Evolutionary conservation across 2,888 invertebrate genomes (phyloP).

Genomic region (Iselma pallidipennis): DNA sequence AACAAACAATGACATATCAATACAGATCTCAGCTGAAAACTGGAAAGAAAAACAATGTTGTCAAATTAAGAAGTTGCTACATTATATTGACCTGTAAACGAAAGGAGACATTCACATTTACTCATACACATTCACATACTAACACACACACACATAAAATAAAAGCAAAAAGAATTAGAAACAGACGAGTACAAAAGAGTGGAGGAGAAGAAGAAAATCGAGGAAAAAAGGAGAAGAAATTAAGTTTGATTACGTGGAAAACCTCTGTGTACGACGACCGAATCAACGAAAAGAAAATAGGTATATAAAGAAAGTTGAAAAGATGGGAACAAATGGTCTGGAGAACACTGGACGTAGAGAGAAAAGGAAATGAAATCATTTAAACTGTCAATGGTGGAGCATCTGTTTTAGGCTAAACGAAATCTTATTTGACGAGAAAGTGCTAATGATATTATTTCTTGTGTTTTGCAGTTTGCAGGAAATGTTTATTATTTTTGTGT

Average conservation of each 20-base stretch:
- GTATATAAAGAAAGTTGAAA: slow-evolving; percentile 32
- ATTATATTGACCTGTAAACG: not conserved
- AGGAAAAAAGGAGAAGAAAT: slow-evolving; percentile 28
- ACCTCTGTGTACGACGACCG: slow-evolving; percentile 27
- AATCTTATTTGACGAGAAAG: not conserved
- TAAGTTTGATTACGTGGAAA: slow-evolving; percentile 44
- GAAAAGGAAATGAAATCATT: slow-evolving; percentile 38
- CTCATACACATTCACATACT: not conserved
- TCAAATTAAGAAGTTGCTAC: not conserved
- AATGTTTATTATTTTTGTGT: not conserved
- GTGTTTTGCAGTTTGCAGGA: not conserved
- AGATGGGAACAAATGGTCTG: slow-evolving; percentile 37
- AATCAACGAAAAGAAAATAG: slow-evolving; percentile 32
- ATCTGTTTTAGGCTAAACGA: slow-evolving; percentile 22
- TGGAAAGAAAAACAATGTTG: not conserved
- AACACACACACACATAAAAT: not conserved
- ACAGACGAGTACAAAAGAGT: not conserved
- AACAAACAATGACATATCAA: not conserved
- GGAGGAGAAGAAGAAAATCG: slow-evolving; percentile 6
- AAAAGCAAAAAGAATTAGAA: not conserved
- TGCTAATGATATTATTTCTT: not conserved
- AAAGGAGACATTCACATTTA: not conserved
- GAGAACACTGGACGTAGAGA: slow-evolving; percentile 34
- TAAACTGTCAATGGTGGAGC: slow-evolving; percentile 28
- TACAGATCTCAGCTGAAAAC: not conserved